Percentiles rank a stretch among this genome's conserved stretches.
Evolutionary conservation across 2,797 vertebrate genomes (phyloP).

Genomic region (Characodon lateralis): DNA sequence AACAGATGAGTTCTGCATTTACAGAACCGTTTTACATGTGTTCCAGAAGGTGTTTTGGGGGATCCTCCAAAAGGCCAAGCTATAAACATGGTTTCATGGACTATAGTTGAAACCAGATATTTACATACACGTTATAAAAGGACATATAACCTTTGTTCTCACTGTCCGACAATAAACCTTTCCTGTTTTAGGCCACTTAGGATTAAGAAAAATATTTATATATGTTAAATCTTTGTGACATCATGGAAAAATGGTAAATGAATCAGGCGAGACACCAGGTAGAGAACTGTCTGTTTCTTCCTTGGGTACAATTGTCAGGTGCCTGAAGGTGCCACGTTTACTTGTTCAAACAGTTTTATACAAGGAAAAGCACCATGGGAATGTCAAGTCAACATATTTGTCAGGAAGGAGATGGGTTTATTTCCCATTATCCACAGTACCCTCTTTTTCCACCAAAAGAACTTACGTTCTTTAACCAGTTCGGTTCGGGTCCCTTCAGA

Average conservation of each 20-base stretch:
- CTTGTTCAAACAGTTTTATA: no score
- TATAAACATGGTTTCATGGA: background rate
- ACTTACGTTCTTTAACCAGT: no score
- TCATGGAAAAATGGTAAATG: background rate
- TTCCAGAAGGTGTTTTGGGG: slow-evolving; percentile 8
- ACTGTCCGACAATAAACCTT: background rate
- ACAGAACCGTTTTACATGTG: slow-evolving; percentile 11
- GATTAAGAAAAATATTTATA: background rate
- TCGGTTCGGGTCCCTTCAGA: no score
- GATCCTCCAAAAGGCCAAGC: slow-evolving; percentile 20
- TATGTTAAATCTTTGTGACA: background rate
- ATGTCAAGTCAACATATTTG: background rate
- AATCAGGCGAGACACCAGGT: background rate
- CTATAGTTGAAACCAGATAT: background rate
- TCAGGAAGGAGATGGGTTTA: background rate
- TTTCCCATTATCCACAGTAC: no score
- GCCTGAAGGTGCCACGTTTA: no score
- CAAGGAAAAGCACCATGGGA: background rate
- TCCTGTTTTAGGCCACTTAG: background rate
- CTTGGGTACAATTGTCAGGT: background rate
- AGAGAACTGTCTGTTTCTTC: background rate
- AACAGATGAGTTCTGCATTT: slow-evolving; percentile 36
- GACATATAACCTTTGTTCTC: background rate
- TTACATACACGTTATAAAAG: background rate
- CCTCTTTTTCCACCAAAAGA: no score